Base-by-base conservation (phyloP, 37 sponge, comb jelly and placozoan genomes). In the Cliona cf. orientalis region DNA sequence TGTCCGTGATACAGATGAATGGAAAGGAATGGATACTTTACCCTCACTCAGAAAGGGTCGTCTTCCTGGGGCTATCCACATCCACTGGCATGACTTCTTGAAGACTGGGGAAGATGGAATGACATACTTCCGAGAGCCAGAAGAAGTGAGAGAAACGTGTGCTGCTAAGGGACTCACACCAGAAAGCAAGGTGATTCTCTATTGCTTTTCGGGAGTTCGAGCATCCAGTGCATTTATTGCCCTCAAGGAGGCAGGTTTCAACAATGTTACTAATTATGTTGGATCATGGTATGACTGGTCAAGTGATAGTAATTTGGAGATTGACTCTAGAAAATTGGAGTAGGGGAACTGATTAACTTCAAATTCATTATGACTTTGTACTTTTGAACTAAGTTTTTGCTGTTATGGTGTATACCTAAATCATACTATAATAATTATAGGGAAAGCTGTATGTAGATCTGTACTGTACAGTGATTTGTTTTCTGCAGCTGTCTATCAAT, bases 51-150 rank as follows among this genome's bases (percentile, higher is more conserved):
- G 62, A 57, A 75, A 75, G 42, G 76, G 76, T 5, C 59, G 76
- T 17, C 59, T 75, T 3, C 76, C 76, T 17, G 76, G 76, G 21
- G 59, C 76, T 38, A 37, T 46, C 58, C 76, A 75, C 61, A 75
- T 75, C 3, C 76, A 37, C 2, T 75, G 76, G 76, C 32, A 36
- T 9, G 76, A 75, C 39, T 75, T 75, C 76, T 58, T 75, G 76
- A 42, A 75, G 76, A 14, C 37, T 2, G 14, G n/a, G 5, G 57
- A 53, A 4, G 38, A 29, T 17, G 76, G 76, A 11, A 3, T 22
- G 41, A 19, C 23, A 31, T 37, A 28, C 17, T 75, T 75, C 42
- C 26, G 38, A 57, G 14, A 34, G 25, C 76, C 76, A 9, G 38
- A 75, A 57, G 76, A 60, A 12, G 33, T 75, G 3, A 44, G 60